phyloP scores from a whole-genome alignment of 2,113 vertebrate species.

The Galeopterus variegatus region DNA sequence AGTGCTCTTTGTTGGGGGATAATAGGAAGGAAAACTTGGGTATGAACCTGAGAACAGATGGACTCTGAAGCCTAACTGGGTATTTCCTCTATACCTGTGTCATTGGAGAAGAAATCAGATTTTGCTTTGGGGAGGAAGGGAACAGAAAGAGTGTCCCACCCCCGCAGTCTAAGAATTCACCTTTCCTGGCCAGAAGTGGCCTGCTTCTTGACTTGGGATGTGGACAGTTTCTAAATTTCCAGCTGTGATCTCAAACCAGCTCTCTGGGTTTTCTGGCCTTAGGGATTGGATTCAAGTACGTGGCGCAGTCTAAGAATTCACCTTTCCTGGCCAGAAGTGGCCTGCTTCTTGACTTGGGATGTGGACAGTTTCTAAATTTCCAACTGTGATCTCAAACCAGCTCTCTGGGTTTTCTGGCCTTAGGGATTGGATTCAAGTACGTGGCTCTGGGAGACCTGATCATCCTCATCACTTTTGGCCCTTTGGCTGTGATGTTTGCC shows the following conservation, averaged over 20 bases:
- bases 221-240: background rate
- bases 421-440: constrained; percentile 98
- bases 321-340: too few relatives aligned
- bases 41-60: background rate
- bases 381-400: background rate
- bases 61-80: background rate
- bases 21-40: background rate
- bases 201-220: background rate
- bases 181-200: fast-evolving
- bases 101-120: background rate
- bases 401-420: constrained; percentile 75
- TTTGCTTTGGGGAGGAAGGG: background rate
- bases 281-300: constrained; percentile 99
- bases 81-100: background rate
- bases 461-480: constrained; percentile 99
- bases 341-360: too few relatives aligned
- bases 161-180: background rate
- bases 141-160: fast-evolving
- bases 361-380: background rate
- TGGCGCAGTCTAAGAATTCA: constrained; percentile 86
- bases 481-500: constrained; percentile 97
- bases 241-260: background rate
- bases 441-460: constrained; percentile 97
- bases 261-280: constrained; percentile 78
- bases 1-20: background rate